These are phyloP conservation scores for Hippocampus comes DNA, from an alignment of 2,113 vertebrate genomes.

Conservation along the genomic window DNA sequence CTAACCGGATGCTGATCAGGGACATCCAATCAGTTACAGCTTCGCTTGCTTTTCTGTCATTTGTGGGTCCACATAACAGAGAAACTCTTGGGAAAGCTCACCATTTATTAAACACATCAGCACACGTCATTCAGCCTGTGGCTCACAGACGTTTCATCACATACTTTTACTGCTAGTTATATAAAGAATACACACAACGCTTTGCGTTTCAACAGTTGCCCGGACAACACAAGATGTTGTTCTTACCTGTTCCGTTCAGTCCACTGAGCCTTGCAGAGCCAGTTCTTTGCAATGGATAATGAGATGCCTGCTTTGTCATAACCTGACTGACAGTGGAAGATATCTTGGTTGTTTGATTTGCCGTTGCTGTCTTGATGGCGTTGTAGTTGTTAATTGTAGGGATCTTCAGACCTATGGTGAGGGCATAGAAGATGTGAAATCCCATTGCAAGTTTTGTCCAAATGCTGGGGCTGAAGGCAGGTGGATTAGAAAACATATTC, in stretches of 20 bases:
- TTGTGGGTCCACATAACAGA: no score
- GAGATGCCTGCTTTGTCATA: constrained; percentile 5
- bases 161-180: no score
- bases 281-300: constrained; percentile 46
- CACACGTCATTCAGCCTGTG: no score
- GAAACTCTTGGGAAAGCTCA: no score
- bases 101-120: no score
- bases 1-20: no score
- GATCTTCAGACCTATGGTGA: constrained; percentile 48
- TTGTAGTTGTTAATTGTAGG: constrained; percentile 19
- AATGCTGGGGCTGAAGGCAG: neutral
- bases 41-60: no score
- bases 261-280: constrained; percentile 39
- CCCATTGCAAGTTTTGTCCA: neutral
- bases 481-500: neutral
- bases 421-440: constrained; percentile 14
- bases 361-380: neutral
- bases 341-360: constrained; percentile 15
- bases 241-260: constrained; percentile 35
- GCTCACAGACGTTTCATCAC: no score
- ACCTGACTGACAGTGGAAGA: constrained; percentile 11
- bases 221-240: no score
- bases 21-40: no score
- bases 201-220: no score
- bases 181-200: no score